These are phyloP conservation scores for Nipponia nippon DNA, from an alignment of 2,113 vertebrate genomes.

Conservation along the genomic window DNA sequence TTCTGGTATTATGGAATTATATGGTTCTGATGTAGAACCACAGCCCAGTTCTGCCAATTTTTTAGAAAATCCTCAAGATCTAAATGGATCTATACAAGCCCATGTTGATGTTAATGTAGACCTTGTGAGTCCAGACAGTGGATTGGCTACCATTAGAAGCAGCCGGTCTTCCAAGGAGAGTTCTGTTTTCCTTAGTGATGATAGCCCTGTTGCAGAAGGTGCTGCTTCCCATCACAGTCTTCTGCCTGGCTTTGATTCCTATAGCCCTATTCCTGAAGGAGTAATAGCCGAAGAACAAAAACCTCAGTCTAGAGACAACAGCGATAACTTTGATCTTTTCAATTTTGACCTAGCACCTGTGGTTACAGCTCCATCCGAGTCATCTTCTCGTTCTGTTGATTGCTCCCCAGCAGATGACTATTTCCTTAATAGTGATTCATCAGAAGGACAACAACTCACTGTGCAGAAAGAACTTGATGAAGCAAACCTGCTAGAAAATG, in stretches of 20 bases:
- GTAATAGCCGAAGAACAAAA: slow-evolving; percentile 80
- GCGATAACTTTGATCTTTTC: slow-evolving; percentile 82
- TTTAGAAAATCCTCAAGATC: slow-evolving; percentile 76
- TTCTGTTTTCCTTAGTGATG: slow-evolving; percentile 93
- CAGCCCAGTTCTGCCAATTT: slow-evolving; percentile 77
- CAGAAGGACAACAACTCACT: slow-evolving; percentile 66
- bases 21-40: slow-evolving; percentile 87
- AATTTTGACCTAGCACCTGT: slow-evolving; percentile 79
- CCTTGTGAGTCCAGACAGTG: slow-evolving; percentile 91
- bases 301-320: slow-evolving; percentile 64
- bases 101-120: slow-evolving; percentile 81
- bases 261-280: slow-evolving; percentile 79
- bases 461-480: slow-evolving; percentile 57
- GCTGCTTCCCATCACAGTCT: slow-evolving; percentile 78
- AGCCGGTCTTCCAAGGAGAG: slow-evolving; percentile 94
- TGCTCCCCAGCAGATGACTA: slow-evolving; percentile 76
- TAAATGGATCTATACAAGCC: slow-evolving; percentile 73
- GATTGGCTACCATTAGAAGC: slow-evolving; percentile 90
- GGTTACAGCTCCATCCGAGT: slow-evolving; percentile 67
- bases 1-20: slow-evolving; percentile 90
- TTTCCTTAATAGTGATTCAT: slow-evolving; percentile 73
- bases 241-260: slow-evolving; percentile 81
- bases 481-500: slow-evolving; percentile 38
- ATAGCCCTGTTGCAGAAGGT: slow-evolving; percentile 86
- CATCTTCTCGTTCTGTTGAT: slow-evolving; percentile 72